These are phyloP conservation scores for Rynchops niger DNA, from an alignment of 2,113 vertebrate genomes.

Conservation along the genomic window DNA sequence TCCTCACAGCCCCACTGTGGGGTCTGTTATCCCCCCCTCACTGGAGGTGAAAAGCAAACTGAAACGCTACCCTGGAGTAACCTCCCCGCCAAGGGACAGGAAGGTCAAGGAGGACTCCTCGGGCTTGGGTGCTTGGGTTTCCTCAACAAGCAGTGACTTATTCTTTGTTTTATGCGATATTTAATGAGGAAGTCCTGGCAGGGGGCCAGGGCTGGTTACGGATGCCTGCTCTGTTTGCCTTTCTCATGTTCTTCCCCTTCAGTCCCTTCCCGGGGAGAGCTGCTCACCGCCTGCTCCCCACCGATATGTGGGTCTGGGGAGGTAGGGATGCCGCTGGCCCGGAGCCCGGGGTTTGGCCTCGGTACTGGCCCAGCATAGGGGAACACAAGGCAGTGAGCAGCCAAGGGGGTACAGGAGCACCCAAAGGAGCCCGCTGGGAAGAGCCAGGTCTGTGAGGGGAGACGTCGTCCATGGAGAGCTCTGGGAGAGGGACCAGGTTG, in stretches of 20 bases:
- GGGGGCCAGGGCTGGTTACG: neutral
- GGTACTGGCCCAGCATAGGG: rapidly evolving
- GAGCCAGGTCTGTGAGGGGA: neutral
- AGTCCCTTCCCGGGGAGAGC: neutral
- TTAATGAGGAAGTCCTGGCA: neutral
- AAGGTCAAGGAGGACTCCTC: neutral
- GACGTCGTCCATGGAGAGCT: neutral
- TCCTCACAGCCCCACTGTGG: rapidly evolving
- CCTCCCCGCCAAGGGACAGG: neutral
- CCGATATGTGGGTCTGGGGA: rapidly evolving
- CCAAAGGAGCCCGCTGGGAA: neutral
- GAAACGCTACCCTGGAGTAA: neutral
- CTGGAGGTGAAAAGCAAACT: neutral
- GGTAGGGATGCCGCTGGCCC: neutral
- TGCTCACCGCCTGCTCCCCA: neutral
- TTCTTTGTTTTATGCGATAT: neutral
- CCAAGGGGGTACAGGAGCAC: neutral
- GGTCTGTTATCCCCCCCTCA: neutral
- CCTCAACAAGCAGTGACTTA: neutral
- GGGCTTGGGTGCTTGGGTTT: neutral
- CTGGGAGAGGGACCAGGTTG: neutral
- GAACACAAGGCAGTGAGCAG: neutral
- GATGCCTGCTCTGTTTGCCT: neutral
- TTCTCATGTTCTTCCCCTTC: neutral
- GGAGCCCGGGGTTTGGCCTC: rapidly evolving